A percentile compares a stretch with the other conserved stretches of the same genome.
Evolutionary conservation across 2,888 invertebrate species (phyloP).

Genomic region (Plebejus anna): DNA sequence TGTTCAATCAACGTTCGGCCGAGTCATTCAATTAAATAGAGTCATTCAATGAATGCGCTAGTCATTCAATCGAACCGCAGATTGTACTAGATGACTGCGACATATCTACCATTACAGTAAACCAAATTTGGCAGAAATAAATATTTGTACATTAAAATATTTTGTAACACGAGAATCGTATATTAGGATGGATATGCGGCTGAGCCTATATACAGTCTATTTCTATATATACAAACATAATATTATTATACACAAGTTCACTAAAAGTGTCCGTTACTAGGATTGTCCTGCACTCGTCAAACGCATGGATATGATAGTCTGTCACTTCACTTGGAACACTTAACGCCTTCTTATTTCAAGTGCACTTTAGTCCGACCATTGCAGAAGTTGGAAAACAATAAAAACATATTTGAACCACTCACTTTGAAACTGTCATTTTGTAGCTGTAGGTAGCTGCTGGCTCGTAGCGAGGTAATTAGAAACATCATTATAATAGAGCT

Average conservation of each 20-base stretch:
- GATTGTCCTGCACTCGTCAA: constrained; percentile 37
- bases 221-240: constrained; percentile 51
- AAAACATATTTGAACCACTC: constrained; percentile 23
- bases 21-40: no score
- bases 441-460: not conserved
- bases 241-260: constrained; percentile 50
- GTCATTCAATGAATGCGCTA: no score
- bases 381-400: constrained; percentile 31
- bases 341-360: constrained; percentile 41
- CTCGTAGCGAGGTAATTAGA: not conserved
- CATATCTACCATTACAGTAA: constrained; percentile 7
- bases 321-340: constrained; percentile 36
- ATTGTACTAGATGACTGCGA: no score
- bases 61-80: no score
- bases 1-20: no score
- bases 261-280: constrained; percentile 44
- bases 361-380: constrained; percentile 30
- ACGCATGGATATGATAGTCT: constrained; percentile 40
- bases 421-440: not conserved
- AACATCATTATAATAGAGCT: not conserved
- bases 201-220: constrained; percentile 52
- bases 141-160: constrained; percentile 20
- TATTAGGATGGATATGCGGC: constrained; percentile 74
- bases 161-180: constrained; percentile 42
- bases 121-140: constrained; percentile 22